Conservation (phyloP, 2,888 invertebrate genomes). For the Cerastoderma edule region DNA sequence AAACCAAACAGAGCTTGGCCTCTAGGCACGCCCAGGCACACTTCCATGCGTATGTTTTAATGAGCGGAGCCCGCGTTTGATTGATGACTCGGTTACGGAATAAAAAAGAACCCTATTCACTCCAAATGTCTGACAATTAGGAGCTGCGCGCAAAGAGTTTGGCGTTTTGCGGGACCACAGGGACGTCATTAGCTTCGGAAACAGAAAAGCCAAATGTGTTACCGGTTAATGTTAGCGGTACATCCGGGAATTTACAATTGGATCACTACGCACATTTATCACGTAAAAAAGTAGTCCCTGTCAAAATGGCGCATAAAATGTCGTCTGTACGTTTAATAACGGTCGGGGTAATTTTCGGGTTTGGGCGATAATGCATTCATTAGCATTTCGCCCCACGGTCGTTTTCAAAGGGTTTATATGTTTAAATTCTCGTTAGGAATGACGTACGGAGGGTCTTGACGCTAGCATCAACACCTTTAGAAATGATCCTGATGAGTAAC, state of each 20-base stretch:
- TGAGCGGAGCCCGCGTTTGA: slow-evolving; percentile 12
- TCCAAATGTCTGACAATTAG: slow-evolving; percentile 42
- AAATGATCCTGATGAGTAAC: too few relatives aligned
- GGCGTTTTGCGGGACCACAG: slow-evolving; percentile 34
- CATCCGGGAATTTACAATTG: slow-evolving; percentile 58
- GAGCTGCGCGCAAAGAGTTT: slow-evolving; percentile 40
- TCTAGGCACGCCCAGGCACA: too few relatives aligned
- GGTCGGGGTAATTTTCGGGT: slow-evolving; percentile 14
- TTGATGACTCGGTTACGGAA: slow-evolving; percentile 21
- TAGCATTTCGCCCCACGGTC: slow-evolving; percentile 8
- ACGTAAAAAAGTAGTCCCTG: slow-evolving; percentile 54
- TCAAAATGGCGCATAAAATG: slow-evolving; percentile 45
- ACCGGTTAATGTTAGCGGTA: slow-evolving; percentile 48
- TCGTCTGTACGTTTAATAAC: slow-evolving; percentile 34
- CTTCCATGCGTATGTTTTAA: too few relatives aligned
- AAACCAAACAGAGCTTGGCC: too few relatives aligned
- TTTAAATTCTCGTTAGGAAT: slow-evolving; percentile 19
- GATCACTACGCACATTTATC: slow-evolving; percentile 56
- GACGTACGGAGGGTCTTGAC: background rate
- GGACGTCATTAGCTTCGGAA: slow-evolving; percentile 55
- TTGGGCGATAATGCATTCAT: slow-evolving; percentile 28
- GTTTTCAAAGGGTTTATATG: slow-evolving; percentile 2
- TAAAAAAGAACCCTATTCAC: slow-evolving; percentile 25
- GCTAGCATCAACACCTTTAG: background rate
- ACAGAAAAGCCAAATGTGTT: slow-evolving; percentile 48